Evolutionary conservation across 2,888 invertebrate species (phyloP), one percentile per base, ranked within the genome.

Genomic region (Meloe dianella): DNA sequence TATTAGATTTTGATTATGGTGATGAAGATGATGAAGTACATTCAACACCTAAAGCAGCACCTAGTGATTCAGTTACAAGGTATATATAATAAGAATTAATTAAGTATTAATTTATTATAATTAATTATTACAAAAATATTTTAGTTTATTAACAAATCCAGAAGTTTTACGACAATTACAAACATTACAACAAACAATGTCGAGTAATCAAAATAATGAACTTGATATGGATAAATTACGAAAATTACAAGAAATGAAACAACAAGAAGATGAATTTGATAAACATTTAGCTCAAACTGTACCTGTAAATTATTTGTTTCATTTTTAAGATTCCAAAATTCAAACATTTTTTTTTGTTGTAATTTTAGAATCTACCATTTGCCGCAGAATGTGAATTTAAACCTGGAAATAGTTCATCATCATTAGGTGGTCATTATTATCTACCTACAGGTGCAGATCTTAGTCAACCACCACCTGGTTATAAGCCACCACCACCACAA

Each of bases 111-210:
- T 70, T 71, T 60, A 51, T 41, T 41, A 7, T 86, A 56, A n/a
- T n/a, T n/a, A n/a, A n/a, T n/a, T n/a, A n/a, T n/a, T n/a, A n/a
- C n/a, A n/a, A n/a, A n/a, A n/a, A n/a, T n/a, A n/a, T n/a, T n/a
- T n/a, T 83, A 91, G 91, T 79, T 87, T 93, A 74, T 82, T 95
- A 63, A 91, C 92, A 61, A 95, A 96, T 85, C 94, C 95, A 0
- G 94, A 96, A 84, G 92, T 97, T 56, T 86, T 97, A 82, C 87
- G 96, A 64, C 96, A 97, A 78, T 85, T 97, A 60, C 96, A 97
- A 80, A 95, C 91, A 20, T 75, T 83, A 47, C 84, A 86, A 72
- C 83, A 84, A 65, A 83, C 85, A 24, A 79, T 84, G 77, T 76
- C 76, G 9, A 82, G 82, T 27, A 87, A 87, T 1, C 89, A 89